Evolutionary conservation across 2,113 vertebrate species (phyloP).

Genomic region (Coracopsis vasa): DNA sequence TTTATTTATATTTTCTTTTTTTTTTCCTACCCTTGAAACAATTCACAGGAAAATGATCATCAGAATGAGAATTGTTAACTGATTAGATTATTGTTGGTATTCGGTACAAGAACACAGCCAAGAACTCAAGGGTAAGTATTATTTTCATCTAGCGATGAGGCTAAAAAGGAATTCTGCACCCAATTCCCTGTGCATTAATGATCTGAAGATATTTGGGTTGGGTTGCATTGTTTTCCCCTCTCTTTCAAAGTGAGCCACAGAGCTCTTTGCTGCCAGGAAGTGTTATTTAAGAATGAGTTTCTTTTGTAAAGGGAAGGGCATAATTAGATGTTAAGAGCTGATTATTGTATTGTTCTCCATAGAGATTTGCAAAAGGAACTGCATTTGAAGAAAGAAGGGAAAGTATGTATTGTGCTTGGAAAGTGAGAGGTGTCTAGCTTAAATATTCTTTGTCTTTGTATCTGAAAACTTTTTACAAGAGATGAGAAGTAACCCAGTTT

Average conservation of each 20-base stretch:
- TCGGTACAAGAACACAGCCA: neutral
- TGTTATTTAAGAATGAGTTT: constrained; percentile 54
- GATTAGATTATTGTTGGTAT: constrained; percentile 40
- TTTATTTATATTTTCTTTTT: constrained; percentile 4
- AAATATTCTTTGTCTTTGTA: neutral
- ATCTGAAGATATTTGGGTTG: constrained; percentile 46
- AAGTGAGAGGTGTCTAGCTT: constrained; percentile 34
- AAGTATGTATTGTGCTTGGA: constrained; percentile 19
- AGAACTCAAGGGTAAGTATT: constrained; percentile 34
- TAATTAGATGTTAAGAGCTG: constrained; percentile 39
- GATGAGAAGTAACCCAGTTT: neutral
- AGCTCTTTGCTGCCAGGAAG: constrained; percentile 30
- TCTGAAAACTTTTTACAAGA: neutral
- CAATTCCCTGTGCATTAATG: constrained; percentile 21
- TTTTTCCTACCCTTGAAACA: neutral
- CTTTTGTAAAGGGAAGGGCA: constrained; percentile 42
- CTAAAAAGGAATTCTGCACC: constrained; percentile 38
- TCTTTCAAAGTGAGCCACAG: constrained; percentile 34
- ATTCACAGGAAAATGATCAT: constrained; percentile 51
- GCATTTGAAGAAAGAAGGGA: constrained; percentile 40
- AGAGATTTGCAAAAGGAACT: constrained; percentile 23
- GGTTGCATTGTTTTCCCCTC: constrained; percentile 39
- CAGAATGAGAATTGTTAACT: constrained; percentile 35
- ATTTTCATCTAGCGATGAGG: constrained; percentile 58
- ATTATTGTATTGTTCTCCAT: constrained; percentile 49